Percentiles rank a stretch among this genome's conserved stretches.
Conservation (phyloP, 1,140 invertebrate species). For the Spodoptera frugiperda region DNA sequence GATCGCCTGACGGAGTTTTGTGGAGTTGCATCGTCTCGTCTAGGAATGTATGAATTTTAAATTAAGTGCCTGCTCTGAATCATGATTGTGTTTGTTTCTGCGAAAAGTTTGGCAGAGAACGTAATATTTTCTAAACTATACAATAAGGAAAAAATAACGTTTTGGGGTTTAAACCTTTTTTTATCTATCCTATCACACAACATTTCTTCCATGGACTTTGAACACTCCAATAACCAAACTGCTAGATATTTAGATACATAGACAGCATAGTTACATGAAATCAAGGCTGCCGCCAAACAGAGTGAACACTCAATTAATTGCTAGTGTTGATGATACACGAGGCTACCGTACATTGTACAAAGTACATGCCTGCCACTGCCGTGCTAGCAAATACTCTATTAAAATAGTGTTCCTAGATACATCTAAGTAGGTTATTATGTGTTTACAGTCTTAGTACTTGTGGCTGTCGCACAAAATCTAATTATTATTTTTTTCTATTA, state of each 20-base stretch:
- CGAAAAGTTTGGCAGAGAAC: background rate
- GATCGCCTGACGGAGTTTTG: slow-evolving; percentile 10
- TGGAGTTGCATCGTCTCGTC: background rate
- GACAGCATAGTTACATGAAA: background rate
- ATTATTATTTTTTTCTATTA: too few species aligned
- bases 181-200: too few species aligned
- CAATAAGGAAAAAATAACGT: too few species aligned
- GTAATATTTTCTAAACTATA: too few species aligned
- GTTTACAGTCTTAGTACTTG: too few species aligned
- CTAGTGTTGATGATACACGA: background rate
- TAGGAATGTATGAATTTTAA: slow-evolving; percentile 22
- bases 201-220: too few species aligned
- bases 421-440: background rate
- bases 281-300: background rate
- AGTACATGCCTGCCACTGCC: background rate
- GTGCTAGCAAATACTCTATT: background rate
- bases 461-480: too few species aligned
- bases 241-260: background rate
- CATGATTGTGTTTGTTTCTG: too few species aligned
- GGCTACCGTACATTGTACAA: background rate
- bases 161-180: too few species aligned
- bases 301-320: slow-evolving; percentile 6
- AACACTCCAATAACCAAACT: background rate
- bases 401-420: background rate
- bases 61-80: background rate